Evolutionary conservation across 2,888 invertebrate genomes (phyloP).

Genomic region (Myopa testacea): DNA sequence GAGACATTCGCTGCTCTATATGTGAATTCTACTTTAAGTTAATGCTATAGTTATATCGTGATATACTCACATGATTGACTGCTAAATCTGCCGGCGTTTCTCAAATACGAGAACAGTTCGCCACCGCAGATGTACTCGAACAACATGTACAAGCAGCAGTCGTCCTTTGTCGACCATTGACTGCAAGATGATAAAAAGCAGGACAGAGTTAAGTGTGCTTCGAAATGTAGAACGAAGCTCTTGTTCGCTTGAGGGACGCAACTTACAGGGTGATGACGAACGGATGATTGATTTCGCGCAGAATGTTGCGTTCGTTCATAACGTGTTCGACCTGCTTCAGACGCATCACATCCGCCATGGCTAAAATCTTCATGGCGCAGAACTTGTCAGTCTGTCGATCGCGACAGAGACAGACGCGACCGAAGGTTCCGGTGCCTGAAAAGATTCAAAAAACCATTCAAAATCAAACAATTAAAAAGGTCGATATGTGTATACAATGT

Average conservation of each 20-base stretch:
- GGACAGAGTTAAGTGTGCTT: neutral
- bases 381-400: slow-evolving; percentile 85
- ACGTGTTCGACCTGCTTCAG: slow-evolving; percentile 97
- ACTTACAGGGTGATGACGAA: slow-evolving; percentile 95
- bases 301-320: slow-evolving; percentile 94
- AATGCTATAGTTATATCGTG: too few species aligned
- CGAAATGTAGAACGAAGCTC: too few species aligned
- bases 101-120: slow-evolving; percentile 94
- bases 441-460: slow-evolving; percentile 11
- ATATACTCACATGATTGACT: slow-evolving; percentile 77
- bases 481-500: too few species aligned
- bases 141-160: slow-evolving; percentile 93
- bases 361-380: slow-evolving; percentile 94
- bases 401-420: slow-evolving; percentile 90
- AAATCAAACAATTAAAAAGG: neutral
- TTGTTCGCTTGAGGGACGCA: neutral
- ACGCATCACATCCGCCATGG: slow-evolving; percentile 92
- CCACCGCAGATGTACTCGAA: slow-evolving; percentile 98
- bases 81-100: slow-evolving; percentile 91
- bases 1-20: too few species aligned
- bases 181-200: slow-evolving; percentile 70
- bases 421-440: slow-evolving; percentile 95
- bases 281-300: slow-evolving; percentile 91
- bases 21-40: too few species aligned
- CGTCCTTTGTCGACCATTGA: slow-evolving; percentile 92